Percentiles rank a stretch among this genome's conserved stretches.
Evolutionary conservation across 2,113 vertebrate species (phyloP).

Genomic region (Phyllostomus discolor): DNA sequence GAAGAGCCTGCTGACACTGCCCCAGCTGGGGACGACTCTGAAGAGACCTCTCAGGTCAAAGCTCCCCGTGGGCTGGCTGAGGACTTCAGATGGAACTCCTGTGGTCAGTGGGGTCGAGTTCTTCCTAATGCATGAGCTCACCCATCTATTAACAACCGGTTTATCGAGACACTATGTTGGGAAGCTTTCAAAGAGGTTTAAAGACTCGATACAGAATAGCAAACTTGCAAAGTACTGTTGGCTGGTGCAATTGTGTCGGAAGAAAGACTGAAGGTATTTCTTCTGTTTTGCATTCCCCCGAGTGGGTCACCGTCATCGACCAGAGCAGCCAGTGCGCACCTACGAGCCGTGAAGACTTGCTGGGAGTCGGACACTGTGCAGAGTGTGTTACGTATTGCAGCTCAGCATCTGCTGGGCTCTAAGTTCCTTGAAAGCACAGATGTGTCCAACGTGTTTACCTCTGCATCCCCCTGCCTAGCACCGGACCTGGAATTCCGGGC

Average conservation of each 20-base stretch:
- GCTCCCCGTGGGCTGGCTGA: rapidly evolving
- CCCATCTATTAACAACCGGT: not conserved
- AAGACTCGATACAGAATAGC: not conserved
- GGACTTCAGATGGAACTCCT: not conserved
- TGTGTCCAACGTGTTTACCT: not conserved
- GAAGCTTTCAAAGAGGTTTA: not conserved
- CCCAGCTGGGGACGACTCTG: not conserved
- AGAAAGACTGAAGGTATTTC: not conserved
- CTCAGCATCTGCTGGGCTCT: not conserved
- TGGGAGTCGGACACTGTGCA: not conserved
- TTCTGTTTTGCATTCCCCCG: not conserved
- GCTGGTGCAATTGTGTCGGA: not conserved
- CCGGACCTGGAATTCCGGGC: not conserved
- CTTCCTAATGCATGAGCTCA: not conserved
- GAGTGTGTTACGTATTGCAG: not conserved
- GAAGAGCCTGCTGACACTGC: not conserved
- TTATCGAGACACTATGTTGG: not conserved
- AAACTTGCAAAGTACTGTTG: not conserved
- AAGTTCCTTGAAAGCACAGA: not conserved
- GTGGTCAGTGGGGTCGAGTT: not conserved
- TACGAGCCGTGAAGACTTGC: not conserved
- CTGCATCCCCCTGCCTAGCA: not conserved
- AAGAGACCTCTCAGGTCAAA: not conserved
- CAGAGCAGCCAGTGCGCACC: not conserved
- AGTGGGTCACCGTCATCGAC: not conserved